These are phyloP conservation scores for Eremophila alpestris DNA, from an alignment of 2,797 vertebrate genomes.

Conservation along the genomic window DNA sequence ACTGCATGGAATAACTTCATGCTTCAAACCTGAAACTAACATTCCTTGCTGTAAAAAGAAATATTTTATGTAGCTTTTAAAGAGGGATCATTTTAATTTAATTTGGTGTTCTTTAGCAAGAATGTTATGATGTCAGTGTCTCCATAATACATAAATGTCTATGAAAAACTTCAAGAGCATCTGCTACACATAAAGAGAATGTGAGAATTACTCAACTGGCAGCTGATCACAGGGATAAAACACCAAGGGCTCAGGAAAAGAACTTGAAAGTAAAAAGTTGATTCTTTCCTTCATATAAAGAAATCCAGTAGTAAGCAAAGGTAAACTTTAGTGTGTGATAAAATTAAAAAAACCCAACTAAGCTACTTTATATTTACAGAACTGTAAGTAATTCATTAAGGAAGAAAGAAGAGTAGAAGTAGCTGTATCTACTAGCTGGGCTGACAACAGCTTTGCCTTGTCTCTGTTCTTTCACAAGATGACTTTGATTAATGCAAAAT, in stretches of 20 bases:
- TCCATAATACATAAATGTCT: neutral
- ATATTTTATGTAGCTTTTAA: neutral
- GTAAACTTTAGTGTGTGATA: neutral
- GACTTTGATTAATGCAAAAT: neutral
- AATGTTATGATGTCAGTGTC: neutral
- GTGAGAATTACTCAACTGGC: slow-evolving; percentile 4
- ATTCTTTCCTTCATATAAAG: neutral
- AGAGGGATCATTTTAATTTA: neutral
- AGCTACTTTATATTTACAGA: neutral
- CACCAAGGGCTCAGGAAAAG: neutral
- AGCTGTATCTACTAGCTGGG: neutral
- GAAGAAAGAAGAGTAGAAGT: neutral
- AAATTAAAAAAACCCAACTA: neutral
- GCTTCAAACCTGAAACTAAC: neutral
- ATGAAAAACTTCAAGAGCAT: slow-evolving; percentile 5
- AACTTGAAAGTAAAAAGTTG: neutral
- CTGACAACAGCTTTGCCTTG: neutral
- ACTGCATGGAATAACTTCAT: neutral
- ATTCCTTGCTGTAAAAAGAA: neutral
- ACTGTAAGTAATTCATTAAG: neutral
- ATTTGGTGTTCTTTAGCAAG: neutral
- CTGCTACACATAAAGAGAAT: neutral
- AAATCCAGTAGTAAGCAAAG: neutral
- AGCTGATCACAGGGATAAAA: neutral
- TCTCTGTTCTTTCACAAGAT: neutral